Base-by-base conservation (phyloP, 2,113 vertebrate genomes). In the Stigmatopora nigra region DNA sequence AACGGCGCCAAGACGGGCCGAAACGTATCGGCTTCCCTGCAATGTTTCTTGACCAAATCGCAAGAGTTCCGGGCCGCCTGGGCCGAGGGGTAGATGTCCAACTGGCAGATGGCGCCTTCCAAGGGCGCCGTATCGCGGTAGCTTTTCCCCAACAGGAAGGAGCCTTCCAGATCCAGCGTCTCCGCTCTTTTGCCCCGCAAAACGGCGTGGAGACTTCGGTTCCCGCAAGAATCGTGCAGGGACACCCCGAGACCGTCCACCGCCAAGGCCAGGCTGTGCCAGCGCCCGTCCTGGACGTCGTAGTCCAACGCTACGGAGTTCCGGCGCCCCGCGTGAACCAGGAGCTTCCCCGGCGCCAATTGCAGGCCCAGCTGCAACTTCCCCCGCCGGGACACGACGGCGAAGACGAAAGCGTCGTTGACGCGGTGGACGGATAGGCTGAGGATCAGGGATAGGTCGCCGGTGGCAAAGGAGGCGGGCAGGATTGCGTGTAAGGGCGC, bases 61-160 rank as follows among this genome's bases (percentile, higher is more conserved):
- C 96, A 98, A 92, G 97, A 98, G 90, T 97, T 92, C 75, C 93
- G 92, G 92, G 94, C 91, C 89, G 95, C 94, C 92, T 91, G 90
- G n/a, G 92, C 86, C 17, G 95, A 94, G 48, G 95, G 95, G 86
- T 96, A 93, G 87, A 98, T 90, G 86, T 97, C 94, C 51, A 99
- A 95, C 80, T 99, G 97, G 86, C 96, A 99, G 73, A 99, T 86
- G 67, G 95, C 93, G 14, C 97, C 95, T 92, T 99, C 97, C 56
- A 98, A 99, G 51, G 92, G 92, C 78, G 94, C 93, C 0, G 93
- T 90, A 47, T 90, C 91, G 15, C 92, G 93, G 86, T 90, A 94
- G 83, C 92, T 92, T 86, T 92, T 98, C 59, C 96, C 97, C 61
- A 99, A 89, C 72, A 95, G 90, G 87, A 99, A 98, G 73, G 90